Conservation (phyloP, 2,888 invertebrate species). For the Clunio marinus region DNA sequence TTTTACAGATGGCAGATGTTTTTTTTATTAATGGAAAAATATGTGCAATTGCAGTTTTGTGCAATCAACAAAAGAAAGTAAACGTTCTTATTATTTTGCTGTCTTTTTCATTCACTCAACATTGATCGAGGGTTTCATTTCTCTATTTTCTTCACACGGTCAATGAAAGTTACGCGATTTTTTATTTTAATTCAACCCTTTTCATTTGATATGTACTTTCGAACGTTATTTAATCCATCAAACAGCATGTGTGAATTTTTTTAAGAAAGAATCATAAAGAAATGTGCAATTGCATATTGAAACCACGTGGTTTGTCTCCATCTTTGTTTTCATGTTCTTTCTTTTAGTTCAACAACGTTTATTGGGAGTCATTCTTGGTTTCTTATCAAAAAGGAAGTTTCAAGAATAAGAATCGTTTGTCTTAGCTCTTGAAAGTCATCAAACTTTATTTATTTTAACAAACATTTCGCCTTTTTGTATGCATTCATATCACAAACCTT, state of each 20-base stretch:
- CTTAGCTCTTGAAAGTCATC: conserved; percentile 13
- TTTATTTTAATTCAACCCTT: conserved; percentile 11
- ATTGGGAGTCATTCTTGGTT: no score
- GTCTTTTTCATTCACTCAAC: conserved; percentile 2
- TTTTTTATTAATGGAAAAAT: neutral
- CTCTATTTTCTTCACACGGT: neutral
- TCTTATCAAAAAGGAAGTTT: neutral
- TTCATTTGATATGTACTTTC: neutral
- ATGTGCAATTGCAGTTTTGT: conserved; percentile 7
- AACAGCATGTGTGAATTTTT: conserved; percentile 16
- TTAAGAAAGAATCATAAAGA: neutral
- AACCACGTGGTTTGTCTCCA: conserved; percentile 9
- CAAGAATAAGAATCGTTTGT: neutral
- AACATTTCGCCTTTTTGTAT: conserved; percentile 1
- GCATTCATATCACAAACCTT: neutral
- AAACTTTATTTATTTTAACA: neutral
- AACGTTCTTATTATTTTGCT: neutral
- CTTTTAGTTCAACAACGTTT: no score
- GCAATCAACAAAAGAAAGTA: conserved; percentile 23
- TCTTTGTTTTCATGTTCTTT: neutral
- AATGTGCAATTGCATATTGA: conserved; percentile 24
- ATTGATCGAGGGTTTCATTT: neutral
- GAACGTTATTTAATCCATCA: conserved; percentile 10
- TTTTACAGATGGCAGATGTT: conserved; percentile 16
- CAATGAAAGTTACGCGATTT: conserved; percentile 20